phyloP scores from a whole-genome alignment of 2,113 vertebrate genomes.

The Crypturellus undulatus region DNA sequence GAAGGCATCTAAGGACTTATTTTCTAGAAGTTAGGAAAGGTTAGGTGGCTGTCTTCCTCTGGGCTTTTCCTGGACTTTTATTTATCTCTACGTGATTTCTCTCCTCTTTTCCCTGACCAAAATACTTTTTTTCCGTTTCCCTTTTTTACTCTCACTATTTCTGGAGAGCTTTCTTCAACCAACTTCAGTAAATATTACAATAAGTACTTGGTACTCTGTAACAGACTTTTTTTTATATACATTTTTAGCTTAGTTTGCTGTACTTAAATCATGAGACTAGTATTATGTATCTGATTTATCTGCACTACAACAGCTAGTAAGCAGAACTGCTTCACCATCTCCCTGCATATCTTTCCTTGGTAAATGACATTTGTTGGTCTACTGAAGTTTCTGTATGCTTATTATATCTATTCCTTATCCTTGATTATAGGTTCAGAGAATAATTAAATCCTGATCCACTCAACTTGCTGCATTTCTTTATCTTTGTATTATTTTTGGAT shows the following conservation, averaged over 20 bases:
- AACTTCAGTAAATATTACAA: neutral
- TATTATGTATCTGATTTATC: neutral
- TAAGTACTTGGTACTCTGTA: neutral
- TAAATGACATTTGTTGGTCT: neutral
- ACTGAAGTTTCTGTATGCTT: neutral
- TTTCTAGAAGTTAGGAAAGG: neutral
- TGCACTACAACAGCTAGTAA: neutral
- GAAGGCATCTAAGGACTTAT: neutral
- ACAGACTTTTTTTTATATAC: neutral
- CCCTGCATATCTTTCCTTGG: neutral
- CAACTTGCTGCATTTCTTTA: neutral
- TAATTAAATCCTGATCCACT: neutral
- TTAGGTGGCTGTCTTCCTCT: neutral
- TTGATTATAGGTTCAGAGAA: slow-evolving; percentile 7
- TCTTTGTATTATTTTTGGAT: neutral
- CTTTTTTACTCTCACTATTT: neutral
- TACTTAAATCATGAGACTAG: neutral
- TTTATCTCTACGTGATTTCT: neutral
- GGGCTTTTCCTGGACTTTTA: neutral
- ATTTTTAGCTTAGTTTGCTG: slow-evolving; percentile 3
- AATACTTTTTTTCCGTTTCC: neutral
- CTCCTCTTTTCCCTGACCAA: neutral
- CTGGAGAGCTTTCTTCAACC: slow-evolving; percentile 18
- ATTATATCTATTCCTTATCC: slow-evolving; percentile 10
- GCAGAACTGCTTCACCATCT: neutral